Evolutionary conservation across 2,113 vertebrate genomes (phyloP), one percentile per base, ranked within the genome.

Genomic region (Dolichallabes microphthalmus): DNA sequence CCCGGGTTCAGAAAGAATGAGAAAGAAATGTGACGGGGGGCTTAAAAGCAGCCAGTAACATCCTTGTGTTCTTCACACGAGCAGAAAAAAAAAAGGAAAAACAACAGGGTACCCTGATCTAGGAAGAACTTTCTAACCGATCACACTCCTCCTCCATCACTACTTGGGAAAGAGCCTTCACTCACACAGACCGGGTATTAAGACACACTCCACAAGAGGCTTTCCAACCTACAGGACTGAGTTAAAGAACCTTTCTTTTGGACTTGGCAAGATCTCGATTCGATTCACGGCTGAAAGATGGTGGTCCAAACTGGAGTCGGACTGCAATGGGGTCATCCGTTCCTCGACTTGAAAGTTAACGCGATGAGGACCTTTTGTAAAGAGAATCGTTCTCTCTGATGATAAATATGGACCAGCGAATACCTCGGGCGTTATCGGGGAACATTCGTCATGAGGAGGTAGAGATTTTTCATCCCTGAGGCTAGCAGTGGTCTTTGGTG

Each of bases 381-480:
- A 77, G 45, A 32, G 39, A 61, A 57, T 63, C 52, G 63, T 85
- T 79, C 77, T 45, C 63, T 78, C 75, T 83, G 71, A 88, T 83
- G 71, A 88, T 86, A 78, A 83, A 86, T 85, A 88, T 35, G 85
- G 86, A 83, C 77, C 81, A 81, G 85, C 22, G 60, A 20, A 90
- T 89, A 90, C 89, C 78, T 89, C 78, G 79, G 61, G 52, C 87
- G 86, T 91, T 90, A 88, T 89, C 75, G 83, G 80, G 2, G 39
- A 89, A 90, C 90, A 93, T 94, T 93, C 90, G 93, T 94, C 93
- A 94, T 86, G 88, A 87, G 78, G 89, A 82, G 53, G 89, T 87
- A 90, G 90, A 91, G 92, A 94, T 94, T 93, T 93, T 92, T 94
- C 92, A 92, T 93, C 89, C 91, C 92, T 92, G 90, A 25, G 93